Evolutionary conservation across 2,113 vertebrate species (phyloP).

Genomic region (Ploceus nigricollis): DNA sequence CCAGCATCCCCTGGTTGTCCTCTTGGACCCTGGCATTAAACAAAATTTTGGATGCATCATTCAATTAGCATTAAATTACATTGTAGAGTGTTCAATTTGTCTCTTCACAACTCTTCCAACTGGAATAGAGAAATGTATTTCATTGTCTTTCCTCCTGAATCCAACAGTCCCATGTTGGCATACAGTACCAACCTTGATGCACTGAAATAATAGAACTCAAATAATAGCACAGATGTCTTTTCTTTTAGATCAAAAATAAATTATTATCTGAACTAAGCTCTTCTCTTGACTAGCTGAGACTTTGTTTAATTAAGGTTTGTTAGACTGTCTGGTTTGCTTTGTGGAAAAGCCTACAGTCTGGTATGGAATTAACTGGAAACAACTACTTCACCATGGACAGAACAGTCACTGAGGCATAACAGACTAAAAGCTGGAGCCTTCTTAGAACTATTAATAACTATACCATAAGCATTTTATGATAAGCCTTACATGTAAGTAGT

Average conservation of each 20-base stretch:
- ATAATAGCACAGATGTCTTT: background rate
- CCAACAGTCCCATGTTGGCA: background rate
- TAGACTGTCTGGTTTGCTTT: constrained; percentile 48
- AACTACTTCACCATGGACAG: background rate
- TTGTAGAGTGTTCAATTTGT: background rate
- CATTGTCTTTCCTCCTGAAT: background rate
- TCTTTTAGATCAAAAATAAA: constrained; percentile 31
- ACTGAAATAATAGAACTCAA: background rate
- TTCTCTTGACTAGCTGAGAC: constrained; percentile 25
- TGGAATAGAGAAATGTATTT: background rate
- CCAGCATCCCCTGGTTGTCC: constrained; percentile 87
- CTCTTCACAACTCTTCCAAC: background rate
- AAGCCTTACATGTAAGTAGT: background rate
- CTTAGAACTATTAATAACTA: background rate
- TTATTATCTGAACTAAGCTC: constrained; percentile 37
- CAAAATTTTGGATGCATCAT: constrained; percentile 50
- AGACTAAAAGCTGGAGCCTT: background rate
- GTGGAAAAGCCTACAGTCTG: constrained; percentile 19
- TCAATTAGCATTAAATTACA: background rate
- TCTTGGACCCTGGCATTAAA: constrained; percentile 81
- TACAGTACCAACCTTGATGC: background rate
- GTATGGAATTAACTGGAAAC: constrained; percentile 8
- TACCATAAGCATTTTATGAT: background rate
- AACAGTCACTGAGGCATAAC: background rate
- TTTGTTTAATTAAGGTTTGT: constrained; percentile 51